Conservation (phyloP, 2,797 vertebrate species). For the Leptatherina wallacei region DNA sequence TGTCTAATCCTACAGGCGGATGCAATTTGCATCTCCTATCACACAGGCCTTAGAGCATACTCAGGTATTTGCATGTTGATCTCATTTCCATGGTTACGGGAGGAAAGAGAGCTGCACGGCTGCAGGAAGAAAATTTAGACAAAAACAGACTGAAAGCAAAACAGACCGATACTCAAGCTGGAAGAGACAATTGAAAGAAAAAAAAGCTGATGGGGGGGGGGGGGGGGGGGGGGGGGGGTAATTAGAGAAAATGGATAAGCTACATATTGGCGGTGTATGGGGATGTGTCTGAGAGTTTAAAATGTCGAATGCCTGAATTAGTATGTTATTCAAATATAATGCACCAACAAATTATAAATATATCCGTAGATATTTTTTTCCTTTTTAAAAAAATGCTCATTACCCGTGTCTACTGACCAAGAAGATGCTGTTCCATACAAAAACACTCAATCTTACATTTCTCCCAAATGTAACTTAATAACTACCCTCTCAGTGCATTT, state of each 20-base stretch:
- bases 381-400: neutral
- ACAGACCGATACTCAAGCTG: constrained; percentile 24
- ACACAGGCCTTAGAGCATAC: constrained; percentile 45
- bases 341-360: neutral
- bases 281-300: constrained; percentile 7
- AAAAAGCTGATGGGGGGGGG: neutral
- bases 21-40: constrained; percentile 74
- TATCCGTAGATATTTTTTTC: neutral
- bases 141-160: constrained; percentile 44
- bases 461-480: neutral
- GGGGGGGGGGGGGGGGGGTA: neutral
- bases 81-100: constrained; percentile 72
- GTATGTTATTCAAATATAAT: constrained; percentile 19
- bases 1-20: constrained; percentile 58
- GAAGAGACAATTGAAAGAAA: constrained; percentile 23
- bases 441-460: neutral
- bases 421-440: neutral
- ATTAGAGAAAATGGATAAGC: neutral
- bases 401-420: neutral
- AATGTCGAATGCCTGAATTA: constrained; percentile 3
- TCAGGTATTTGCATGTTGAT: constrained; percentile 80
- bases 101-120: constrained; percentile 57
- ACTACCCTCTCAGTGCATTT: neutral
- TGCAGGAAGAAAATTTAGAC: constrained; percentile 49
- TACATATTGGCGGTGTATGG: neutral